phyloP scores from a whole-genome alignment of 2,888 invertebrate genomes.

The Eurytoma adleriae region DNA sequence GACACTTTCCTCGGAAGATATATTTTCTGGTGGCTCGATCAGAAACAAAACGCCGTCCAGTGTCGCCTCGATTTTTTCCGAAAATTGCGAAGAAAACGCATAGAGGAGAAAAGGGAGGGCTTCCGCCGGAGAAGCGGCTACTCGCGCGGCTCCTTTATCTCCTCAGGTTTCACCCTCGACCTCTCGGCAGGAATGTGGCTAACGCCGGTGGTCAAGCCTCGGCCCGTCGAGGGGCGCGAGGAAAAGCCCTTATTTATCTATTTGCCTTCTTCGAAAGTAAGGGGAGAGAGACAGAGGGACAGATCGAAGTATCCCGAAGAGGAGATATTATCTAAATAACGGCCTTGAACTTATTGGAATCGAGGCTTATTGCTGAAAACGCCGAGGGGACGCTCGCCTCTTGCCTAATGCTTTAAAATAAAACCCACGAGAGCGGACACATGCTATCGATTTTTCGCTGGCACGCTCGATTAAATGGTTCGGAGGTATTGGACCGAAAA shows the following conservation, averaged over 20 bases:
- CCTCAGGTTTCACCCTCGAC: too few species aligned
- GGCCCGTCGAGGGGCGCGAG: neutral
- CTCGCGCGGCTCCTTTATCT: too few species aligned
- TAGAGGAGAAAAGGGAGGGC: neutral
- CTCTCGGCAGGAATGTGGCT: neutral
- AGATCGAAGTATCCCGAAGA: too few species aligned
- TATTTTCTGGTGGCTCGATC: too few species aligned
- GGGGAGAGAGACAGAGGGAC: constrained; percentile 2
- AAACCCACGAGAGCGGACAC: neutral
- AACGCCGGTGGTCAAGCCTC: neutral
- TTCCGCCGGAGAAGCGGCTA: neutral
- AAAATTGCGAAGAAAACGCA: neutral
- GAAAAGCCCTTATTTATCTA: constrained; percentile 28
- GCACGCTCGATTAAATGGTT: neutral
- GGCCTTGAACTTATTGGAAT: constrained; percentile 17
- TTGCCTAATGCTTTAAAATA: neutral
- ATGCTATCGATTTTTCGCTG: neutral
- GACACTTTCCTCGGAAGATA: too few species aligned
- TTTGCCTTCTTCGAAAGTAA: constrained; percentile 17
- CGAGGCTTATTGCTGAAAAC: constrained; percentile 10
- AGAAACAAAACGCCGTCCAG: too few species aligned
- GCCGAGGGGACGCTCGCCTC: neutral
- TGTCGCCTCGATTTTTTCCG: neutral
- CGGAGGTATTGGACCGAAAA: neutral
- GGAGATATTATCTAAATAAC: constrained; percentile 18